These are phyloP conservation scores for Tribolium castaneum DNA, from an alignment of 1,140 invertebrate genomes.

Conservation along the genomic window DNA sequence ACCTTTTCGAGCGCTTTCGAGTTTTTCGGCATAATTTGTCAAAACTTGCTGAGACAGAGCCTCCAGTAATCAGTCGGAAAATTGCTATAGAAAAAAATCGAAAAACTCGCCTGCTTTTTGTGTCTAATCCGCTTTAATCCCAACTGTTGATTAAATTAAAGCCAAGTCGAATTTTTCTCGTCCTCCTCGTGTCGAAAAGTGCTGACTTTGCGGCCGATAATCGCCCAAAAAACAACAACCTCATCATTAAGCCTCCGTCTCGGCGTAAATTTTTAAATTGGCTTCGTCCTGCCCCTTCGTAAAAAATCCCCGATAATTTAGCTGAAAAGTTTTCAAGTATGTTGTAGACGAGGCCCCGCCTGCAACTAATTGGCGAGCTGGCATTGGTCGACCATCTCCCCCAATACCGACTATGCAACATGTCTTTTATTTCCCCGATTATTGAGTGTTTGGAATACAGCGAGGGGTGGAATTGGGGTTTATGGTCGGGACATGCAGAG, in stretches of 20 bases:
- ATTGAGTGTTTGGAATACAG: no score
- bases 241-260: neutral
- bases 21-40: no score
- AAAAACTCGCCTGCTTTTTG: neutral
- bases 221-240: neutral
- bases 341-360: neutral
- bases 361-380: neutral
- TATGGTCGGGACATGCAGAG: slow-evolving; percentile 16
- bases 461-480: neutral
- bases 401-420: slow-evolving; percentile 8
- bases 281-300: neutral
- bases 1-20: no score
- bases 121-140: neutral
- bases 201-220: neutral
- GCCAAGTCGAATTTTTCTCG: neutral
- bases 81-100: neutral
- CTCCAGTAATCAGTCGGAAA: no score
- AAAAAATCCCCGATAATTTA: slow-evolving; percentile 2
- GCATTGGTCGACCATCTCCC: neutral
- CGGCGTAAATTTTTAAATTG: neutral
- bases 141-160: neutral
- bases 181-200: neutral
- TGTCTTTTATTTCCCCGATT: no score
- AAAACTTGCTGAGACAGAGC: no score
- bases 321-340: slow-evolving; percentile 25